Conservation (phyloP, 2,797 vertebrate genomes). For the Rhinogobio ventralis region DNA sequence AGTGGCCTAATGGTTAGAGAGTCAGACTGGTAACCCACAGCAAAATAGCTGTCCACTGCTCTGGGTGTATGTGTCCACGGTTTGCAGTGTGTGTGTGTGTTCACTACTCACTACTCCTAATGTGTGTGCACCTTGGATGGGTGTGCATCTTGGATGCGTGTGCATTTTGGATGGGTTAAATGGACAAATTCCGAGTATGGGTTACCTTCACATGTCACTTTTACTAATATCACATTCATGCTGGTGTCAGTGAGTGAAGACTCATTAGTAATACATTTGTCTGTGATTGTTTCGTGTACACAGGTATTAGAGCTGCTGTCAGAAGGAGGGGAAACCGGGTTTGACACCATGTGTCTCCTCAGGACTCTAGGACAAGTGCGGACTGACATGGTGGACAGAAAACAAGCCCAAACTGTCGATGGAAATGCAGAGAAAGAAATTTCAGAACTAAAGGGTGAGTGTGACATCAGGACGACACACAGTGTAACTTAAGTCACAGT, state of each 20-base stretch:
- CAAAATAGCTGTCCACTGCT: too few species aligned
- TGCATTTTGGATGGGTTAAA: too few species aligned
- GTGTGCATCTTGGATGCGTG: too few species aligned
- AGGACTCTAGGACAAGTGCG: constrained; percentile 88
- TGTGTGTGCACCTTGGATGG: too few species aligned
- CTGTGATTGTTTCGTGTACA: constrained; percentile 17
- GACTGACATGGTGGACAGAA: constrained; percentile 86
- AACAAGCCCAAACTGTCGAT: constrained; percentile 58
- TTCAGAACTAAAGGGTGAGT: constrained; percentile 58
- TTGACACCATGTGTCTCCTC: constrained; percentile 88
- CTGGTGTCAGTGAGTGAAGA: not conserved
- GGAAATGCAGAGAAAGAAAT: constrained; percentile 56
- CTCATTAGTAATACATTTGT: not conserved
- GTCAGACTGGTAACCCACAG: too few species aligned
- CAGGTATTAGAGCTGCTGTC: constrained; percentile 90
- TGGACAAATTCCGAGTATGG: too few species aligned
- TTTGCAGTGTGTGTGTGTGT: too few species aligned
- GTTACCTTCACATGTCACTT: too few species aligned
- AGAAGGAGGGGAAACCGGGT: constrained; percentile 77
- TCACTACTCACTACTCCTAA: too few species aligned
- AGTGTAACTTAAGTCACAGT: not conserved
- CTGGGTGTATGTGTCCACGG: too few species aligned
- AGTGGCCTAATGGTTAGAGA: too few species aligned
- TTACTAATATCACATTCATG: not conserved
- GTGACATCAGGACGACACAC: not conserved